Evolutionary conservation across 2,888 invertebrate species (phyloP).

Genomic region (Drosophila falleni): DNA sequence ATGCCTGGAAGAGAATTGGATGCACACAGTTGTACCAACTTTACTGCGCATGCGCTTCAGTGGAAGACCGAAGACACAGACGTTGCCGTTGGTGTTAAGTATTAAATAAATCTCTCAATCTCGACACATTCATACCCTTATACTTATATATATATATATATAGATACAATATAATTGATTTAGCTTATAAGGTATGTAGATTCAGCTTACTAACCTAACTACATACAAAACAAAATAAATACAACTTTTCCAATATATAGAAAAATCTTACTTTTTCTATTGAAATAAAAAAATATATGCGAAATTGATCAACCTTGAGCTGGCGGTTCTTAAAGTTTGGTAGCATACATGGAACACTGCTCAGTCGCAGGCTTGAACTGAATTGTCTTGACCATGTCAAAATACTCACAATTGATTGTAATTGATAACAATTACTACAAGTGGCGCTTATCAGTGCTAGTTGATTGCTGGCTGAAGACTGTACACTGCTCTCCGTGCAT

Average conservation of each 20-base stretch:
- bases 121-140: constrained; percentile 24
- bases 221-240: constrained; percentile 56
- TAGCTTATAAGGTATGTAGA: constrained; percentile 78
- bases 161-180: constrained; percentile 40
- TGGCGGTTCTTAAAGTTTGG: constrained; percentile 82
- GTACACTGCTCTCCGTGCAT: constrained; percentile 17
- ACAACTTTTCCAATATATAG: constrained; percentile 53
- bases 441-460: constrained; percentile 1
- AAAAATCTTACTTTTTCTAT: constrained; percentile 55
- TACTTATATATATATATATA: constrained; percentile 32
- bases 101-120: constrained; percentile 46
- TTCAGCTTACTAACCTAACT: constrained; percentile 52
- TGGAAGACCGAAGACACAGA: constrained; percentile 30
- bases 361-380: neutral
- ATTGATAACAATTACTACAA: constrained; percentile 1
- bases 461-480: neutral
- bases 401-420: neutral
- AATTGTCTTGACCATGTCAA: constrained; percentile 1
- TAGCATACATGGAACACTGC: constrained; percentile 58
- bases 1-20: neutral
- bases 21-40: neutral
- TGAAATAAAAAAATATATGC: constrained; percentile 80
- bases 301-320: constrained; percentile 62
- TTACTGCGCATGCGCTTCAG: constrained; percentile 58
- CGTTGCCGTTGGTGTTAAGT: constrained; percentile 58